Evolutionary conservation across 2,113 vertebrate genomes (phyloP).

Genomic region (Tupaia chinensis): DNA sequence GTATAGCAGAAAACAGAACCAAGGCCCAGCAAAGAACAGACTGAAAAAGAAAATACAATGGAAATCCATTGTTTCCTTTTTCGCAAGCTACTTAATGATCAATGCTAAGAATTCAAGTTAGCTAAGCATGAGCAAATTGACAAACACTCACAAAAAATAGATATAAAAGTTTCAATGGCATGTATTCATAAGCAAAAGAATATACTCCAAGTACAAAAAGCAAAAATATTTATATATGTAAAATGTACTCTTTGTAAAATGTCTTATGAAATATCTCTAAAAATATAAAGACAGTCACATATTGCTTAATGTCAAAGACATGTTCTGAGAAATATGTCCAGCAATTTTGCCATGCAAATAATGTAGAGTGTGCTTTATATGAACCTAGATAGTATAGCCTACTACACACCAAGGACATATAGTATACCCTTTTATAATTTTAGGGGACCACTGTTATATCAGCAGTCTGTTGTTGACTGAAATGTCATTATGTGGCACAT

Average conservation of each 20-base stretch:
- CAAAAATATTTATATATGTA: background rate
- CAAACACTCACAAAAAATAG: slow-evolving; percentile 41
- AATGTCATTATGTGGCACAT: too few relatives aligned
- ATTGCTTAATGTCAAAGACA: too few relatives aligned
- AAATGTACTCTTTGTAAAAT: slow-evolving; percentile 51
- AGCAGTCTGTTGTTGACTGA: too few relatives aligned
- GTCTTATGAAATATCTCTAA: slow-evolving; percentile 55
- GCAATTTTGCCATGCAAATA: too few relatives aligned
- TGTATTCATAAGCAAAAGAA: slow-evolving; percentile 6
- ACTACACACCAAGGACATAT: too few relatives aligned
- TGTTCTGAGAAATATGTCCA: too few relatives aligned
- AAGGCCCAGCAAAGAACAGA: background rate
- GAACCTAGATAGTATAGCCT: too few relatives aligned
- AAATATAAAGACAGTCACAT: background rate
- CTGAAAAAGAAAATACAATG: slow-evolving; percentile 16
- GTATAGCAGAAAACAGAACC: background rate
- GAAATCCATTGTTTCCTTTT: slow-evolving; percentile 17
- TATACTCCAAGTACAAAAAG: slow-evolving; percentile 28
- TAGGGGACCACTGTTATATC: too few relatives aligned
- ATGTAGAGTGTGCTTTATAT: too few relatives aligned
- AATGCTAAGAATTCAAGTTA: slow-evolving; percentile 33
- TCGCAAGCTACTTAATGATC: slow-evolving; percentile 36
- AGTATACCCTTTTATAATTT: too few relatives aligned
- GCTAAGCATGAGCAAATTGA: slow-evolving; percentile 10
- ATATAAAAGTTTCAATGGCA: slow-evolving; percentile 40